Evolutionary conservation across 2,888 invertebrate species (phyloP).

Genomic region (Prosopocoilus inquinatus): DNA sequence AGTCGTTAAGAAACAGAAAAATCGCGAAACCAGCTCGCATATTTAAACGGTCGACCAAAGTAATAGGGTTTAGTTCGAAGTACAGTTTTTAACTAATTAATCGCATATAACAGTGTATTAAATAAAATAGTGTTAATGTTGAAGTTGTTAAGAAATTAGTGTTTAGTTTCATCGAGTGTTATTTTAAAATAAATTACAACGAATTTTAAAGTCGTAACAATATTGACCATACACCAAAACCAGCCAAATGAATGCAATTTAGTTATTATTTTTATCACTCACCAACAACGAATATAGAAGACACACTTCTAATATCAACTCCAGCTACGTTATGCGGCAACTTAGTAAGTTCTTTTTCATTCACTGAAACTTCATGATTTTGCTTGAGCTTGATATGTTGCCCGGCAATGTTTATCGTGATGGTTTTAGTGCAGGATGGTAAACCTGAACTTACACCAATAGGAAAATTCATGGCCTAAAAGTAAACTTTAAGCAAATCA

Average conservation of each 20-base stretch:
- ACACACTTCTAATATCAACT: slow-evolving; percentile 69
- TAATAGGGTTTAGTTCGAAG: too few species aligned
- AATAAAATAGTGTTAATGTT: too few species aligned
- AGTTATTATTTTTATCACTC: slow-evolving; percentile 22
- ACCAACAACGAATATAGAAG: slow-evolving; percentile 74
- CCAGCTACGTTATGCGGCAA: slow-evolving; percentile 64
- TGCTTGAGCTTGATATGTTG: slow-evolving; percentile 71
- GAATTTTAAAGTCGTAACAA: too few species aligned
- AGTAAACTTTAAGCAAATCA: slow-evolving; percentile 7
- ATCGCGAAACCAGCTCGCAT: too few species aligned
- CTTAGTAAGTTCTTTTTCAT: slow-evolving; percentile 65
- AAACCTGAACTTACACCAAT: slow-evolving; percentile 54
- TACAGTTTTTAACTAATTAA: too few species aligned
- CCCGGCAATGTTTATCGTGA: slow-evolving; percentile 59
- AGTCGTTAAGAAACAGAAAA: too few species aligned
- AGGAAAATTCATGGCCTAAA: slow-evolving; percentile 64
- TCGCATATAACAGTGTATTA: too few species aligned
- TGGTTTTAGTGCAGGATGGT: slow-evolving; percentile 81
- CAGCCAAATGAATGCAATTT: background rate
- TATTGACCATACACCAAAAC: too few species aligned
- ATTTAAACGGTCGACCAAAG: too few species aligned
- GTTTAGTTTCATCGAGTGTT: too few species aligned
- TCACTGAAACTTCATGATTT: slow-evolving; percentile 65
- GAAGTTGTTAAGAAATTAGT: too few species aligned
- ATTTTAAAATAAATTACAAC: too few species aligned